Base-by-base conservation (phyloP, 2,888 invertebrate genomes). In the Spicauda simplicius region DNA sequence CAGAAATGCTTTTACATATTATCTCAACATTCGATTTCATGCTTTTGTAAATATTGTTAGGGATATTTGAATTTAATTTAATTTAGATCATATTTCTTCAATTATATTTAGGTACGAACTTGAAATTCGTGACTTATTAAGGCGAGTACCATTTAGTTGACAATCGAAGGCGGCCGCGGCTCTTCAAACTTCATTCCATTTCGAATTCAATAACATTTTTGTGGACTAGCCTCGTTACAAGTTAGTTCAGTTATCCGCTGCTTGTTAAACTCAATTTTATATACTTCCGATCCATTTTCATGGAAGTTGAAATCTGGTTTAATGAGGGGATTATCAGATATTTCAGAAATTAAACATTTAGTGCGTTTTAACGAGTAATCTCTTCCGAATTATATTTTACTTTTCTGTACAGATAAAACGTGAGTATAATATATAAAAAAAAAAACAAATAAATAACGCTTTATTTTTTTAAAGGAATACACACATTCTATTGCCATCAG, bases 191-290 rank as follows among this genome's bases (percentile, higher is more conserved):
- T 41, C 14, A 14, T 14, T 41, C 41, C 12, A 41, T 14, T 41
- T 41, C 41, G 33, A 41, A 41, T 41, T 41, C 41, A 41, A 41
- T 14, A 41, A 41, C 14, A 54, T 64, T 64, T 64, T 65, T 59
- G 58, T 65, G 14, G 6, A 25, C 25, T 53, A 65, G 41, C 41
- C 41, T 41, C 14, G 41, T 41, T 41, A 59, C 45, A 41, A 59
- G 18, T 65, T 59, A 25, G 57, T 64, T 58, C 41, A 25, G 58
- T 30, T 65, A 65, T 53, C 53, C 53, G 58, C 18, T n/a, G 64
- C 58, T 64, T 19, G 57, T 64, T 57, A 53, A 65, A 59, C 48
- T 59, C 41, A 14, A 65, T 54, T 65, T 65, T 65, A 53, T 59
- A 30, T 65, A 65, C 45, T 59, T 65, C 12, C 54, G 37, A 25